phyloP scores from a whole-genome alignment of 2,888 invertebrate genomes.

The Dynastes maya region DNA sequence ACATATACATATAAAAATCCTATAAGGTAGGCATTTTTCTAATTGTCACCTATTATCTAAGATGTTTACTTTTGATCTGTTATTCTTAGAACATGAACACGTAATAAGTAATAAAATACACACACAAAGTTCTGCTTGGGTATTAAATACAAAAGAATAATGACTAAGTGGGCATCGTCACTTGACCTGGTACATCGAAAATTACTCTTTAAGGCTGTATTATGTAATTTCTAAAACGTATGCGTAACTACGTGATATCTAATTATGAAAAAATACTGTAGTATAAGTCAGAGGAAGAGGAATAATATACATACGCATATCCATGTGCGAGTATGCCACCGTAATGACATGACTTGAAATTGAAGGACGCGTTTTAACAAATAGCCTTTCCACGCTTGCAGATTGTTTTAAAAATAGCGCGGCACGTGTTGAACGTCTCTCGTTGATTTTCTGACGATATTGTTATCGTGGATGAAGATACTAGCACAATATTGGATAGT shows the following conservation, averaged over 20 bases:
- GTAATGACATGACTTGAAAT: conserved; percentile 17
- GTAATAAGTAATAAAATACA: conserved; percentile 10
- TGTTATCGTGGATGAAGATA: neutral
- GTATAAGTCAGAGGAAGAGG: neutral
- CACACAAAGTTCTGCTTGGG: neutral
- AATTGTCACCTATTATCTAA: neutral
- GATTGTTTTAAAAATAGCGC: conserved; percentile 25
- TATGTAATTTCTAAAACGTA: too few species aligned
- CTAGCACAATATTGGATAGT: neutral
- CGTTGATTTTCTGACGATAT: neutral
- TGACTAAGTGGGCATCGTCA: neutral
- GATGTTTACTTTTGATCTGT: neutral
- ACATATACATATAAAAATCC: neutral
- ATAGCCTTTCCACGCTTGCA: conserved; percentile 15
- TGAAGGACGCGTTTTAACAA: conserved; percentile 15
- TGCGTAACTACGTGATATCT: too few species aligned
- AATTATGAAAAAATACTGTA: too few species aligned
- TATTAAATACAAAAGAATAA: conserved; percentile 5
- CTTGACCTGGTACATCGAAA: neutral
- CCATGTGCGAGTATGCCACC: neutral
- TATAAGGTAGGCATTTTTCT: neutral
- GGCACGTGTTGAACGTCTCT: neutral
- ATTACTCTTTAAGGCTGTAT: too few species aligned
- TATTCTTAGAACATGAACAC: neutral
- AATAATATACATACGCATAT: neutral